Base-by-base conservation (phyloP, 2,113 vertebrate genomes). In the Menidia beryllina region DNA sequence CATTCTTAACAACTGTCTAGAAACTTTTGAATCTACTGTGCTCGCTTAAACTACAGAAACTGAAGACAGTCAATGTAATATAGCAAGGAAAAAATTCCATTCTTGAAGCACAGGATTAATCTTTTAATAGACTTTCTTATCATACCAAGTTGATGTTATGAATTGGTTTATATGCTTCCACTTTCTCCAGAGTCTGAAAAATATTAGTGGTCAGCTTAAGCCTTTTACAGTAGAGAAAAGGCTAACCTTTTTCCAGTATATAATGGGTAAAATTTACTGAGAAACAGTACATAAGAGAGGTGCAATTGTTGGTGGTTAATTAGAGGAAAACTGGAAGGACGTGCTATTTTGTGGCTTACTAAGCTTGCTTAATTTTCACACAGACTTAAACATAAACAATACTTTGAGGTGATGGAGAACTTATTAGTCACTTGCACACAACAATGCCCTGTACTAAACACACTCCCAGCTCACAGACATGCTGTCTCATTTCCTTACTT, bases 261-360 rank as follows among this genome's bases (percentile, higher is more conserved):
- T 15, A 45, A 45, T 53, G 51, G 51, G 8, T 17, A 45, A 19
- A 34, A 1, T 27, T 14, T 25, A 0, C 3, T 43, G 49, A 59
- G 45, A n/a, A n/a, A n/a, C 30, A 45, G 6, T 50, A 21, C 41
- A 12, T 5, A 58, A 48, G 45, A 64, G 60, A 57, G 48, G 56
- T 58, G 39, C 38, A 58, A 30, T 41, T 65, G 6, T 45, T 47
- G 43, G 21, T 5, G n/a, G 65, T 77, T 81, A 71, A 86, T 86
- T 75, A 39, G 1, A 51, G 70, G 75, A 36, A 69, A 84, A 87
- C 87, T 72, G 62, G 83, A 68, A 58, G 6, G 50, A 77, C 81
- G 84, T 79, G 70, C 66, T 8, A 36, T 27, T 51, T 49, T 72
- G 21, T 10, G 30, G 34, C 21, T 14, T 5, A 34, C 21, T 27